Evolutionary conservation across 2,113 vertebrate genomes (phyloP), one percentile per base, ranked within the genome.

Genomic region (Eptesicus fuscus): DNA sequence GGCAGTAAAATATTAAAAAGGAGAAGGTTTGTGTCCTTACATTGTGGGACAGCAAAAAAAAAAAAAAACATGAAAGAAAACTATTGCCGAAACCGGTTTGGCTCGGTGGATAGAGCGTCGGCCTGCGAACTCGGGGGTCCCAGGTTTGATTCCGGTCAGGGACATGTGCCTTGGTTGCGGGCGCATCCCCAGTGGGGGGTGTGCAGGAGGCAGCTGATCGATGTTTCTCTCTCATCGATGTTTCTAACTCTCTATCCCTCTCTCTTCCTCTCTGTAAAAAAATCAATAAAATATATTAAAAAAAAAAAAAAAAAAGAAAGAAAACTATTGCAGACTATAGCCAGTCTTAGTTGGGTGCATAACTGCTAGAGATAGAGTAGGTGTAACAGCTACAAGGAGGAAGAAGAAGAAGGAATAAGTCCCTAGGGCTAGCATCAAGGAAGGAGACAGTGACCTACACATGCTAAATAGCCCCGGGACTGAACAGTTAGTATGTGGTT

Each of bases 241-340:
- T n/a, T n/a, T n/a, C n/a, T n/a, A n/a, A n/a, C n/a, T n/a, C n/a
- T n/a, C n/a, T n/a, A n/a, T n/a, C n/a, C n/a, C n/a, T n/a, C n/a
- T n/a, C n/a, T n/a, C n/a, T n/a, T n/a, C n/a, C n/a, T n/a, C n/a
- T n/a, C n/a, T n/a, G n/a, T n/a, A n/a, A n/a, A n/a, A n/a, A n/a
- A n/a, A n/a, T n/a, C n/a, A n/a, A n/a, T n/a, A n/a, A n/a, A n/a
- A n/a, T n/a, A n/a, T n/a, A n/a, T n/a, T n/a, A n/a, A n/a, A n/a
- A 83, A 77, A 47, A 51, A n/a, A 78, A 92, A 71, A 83, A 77
- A 47, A 51, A n/a, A 78, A 92, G 65, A 95, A 25, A 86, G 32
- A 74, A 85, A n/a, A 83, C 23, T 42, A 70, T n/a, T 2, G 74
- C 53, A 80, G 83, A 74, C 37, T n/a, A 32, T 0, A 88, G 25